Conservation (phyloP, 2,113 vertebrate genomes). For the Bubo bubo region DNA sequence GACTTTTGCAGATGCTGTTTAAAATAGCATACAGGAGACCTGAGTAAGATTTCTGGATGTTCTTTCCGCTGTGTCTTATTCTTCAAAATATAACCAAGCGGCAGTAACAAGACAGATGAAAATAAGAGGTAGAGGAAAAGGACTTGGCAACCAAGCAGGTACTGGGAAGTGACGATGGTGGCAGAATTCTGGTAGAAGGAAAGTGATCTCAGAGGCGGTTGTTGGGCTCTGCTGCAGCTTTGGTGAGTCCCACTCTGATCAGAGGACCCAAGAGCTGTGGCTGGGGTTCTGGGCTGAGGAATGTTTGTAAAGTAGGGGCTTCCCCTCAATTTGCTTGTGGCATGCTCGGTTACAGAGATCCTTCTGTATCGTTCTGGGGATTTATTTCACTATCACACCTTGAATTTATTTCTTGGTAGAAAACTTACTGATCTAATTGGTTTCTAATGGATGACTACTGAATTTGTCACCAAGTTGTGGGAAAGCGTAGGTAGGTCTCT, state of each 20-base stretch:
- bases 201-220: accelerated
- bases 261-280: not conserved
- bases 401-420: not conserved
- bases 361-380: not conserved
- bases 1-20: not conserved
- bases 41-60: not conserved
- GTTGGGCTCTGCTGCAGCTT: not conserved
- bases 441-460: not conserved
- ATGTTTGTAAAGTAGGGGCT: not conserved
- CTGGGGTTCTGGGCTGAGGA: not conserved
- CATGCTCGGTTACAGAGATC: accelerated
- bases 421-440: not conserved
- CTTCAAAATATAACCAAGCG: not conserved
- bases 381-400: not conserved
- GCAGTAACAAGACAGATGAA: not conserved
- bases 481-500: not conserved
- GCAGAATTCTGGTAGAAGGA: not conserved
- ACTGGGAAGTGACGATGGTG: not conserved
- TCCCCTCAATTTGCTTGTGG: not conserved
- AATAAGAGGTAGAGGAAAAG: not conserved
- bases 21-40: not conserved
- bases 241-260: accelerated
- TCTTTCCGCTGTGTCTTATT: not conserved
- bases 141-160: not conserved
- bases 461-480: not conserved